phyloP scores from a whole-genome alignment of 1,140 invertebrate species.

The Ceratoteleas bidentatus region DNA sequence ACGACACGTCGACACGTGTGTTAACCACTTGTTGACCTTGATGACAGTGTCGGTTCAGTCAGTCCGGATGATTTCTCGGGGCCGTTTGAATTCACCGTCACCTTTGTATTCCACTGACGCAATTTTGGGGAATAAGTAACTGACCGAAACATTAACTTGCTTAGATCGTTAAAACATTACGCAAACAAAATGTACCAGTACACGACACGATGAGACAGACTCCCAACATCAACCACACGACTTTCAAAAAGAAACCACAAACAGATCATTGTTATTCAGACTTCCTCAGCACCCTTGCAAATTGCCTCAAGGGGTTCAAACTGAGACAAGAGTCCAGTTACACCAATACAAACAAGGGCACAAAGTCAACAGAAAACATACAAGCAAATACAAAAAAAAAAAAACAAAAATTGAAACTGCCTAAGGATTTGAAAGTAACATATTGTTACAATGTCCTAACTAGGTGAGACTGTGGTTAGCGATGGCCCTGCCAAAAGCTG shows the following conservation, averaged over 20 bases:
- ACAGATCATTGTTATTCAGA: neutral
- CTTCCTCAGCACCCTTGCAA: conserved; percentile 5
- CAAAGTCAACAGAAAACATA: conserved; percentile 36
- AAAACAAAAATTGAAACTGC: conserved; percentile 57
- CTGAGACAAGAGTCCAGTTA: conserved; percentile 1
- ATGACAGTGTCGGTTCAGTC: no score
- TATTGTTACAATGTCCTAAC: conserved; percentile 79
- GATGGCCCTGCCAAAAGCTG: conserved; percentile 82
- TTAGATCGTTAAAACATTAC: no score
- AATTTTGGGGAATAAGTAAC: no score
- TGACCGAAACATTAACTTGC: no score
- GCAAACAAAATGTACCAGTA: no score
- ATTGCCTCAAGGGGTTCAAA: neutral
- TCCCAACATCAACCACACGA: neutral
- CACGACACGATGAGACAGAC: no score
- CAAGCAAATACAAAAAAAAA: conserved; percentile 9
- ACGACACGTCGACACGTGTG: no score
- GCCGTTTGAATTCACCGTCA: no score
- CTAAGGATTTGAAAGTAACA: conserved; percentile 74
- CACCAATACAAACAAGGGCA: conserved; percentile 6
- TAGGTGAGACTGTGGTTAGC: conserved; percentile 82
- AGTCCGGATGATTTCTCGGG: no score
- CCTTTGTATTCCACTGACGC: no score
- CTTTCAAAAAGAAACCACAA: no score
- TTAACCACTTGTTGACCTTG: no score